These are phyloP conservation scores for Mastigias papua DNA, from an alignment of 30 jellyfish, hydroid and myxozoan species.

Conservation along the genomic window DNA sequence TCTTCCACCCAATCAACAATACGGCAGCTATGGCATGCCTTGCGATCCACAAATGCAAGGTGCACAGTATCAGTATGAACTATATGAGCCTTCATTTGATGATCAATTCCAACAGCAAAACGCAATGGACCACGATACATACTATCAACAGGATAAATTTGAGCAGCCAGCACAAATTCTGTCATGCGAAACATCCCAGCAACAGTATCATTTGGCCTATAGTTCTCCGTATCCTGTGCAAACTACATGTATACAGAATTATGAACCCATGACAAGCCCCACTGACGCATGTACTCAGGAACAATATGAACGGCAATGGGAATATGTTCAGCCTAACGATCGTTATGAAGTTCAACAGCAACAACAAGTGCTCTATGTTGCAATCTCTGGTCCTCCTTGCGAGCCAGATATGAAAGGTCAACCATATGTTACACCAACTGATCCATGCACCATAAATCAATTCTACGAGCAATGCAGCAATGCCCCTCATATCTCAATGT, in stretches of 20 bases:
- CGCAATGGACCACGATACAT: no score
- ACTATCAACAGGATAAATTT: no score
- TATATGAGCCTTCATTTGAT: not conserved
- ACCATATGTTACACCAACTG: not conserved
- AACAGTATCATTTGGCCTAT: no score
- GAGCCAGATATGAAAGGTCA: not conserved
- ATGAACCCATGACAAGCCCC: not conserved
- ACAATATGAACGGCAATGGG: not conserved
- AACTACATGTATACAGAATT: no score
- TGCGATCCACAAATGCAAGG: not conserved
- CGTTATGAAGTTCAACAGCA: not conserved
- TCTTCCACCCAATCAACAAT: not conserved
- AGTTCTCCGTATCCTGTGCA: no score
- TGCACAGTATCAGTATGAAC: not conserved
- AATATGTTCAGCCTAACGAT: not conserved
- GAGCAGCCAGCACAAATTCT: no score
- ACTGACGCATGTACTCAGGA: not conserved
- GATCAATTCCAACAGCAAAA: no score
- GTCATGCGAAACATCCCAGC: no score
- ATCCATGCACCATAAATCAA: not conserved
- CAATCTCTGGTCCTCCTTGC: not conserved
- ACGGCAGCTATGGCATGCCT: not conserved
- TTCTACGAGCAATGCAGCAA: not conserved
- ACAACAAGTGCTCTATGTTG: not conserved
- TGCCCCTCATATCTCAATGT: not conserved